Percentiles rank a stretch among this genome's conserved stretches.
Evolutionary conservation across 2,888 invertebrate species (phyloP).

Genomic region (Cantharis rufa): DNA sequence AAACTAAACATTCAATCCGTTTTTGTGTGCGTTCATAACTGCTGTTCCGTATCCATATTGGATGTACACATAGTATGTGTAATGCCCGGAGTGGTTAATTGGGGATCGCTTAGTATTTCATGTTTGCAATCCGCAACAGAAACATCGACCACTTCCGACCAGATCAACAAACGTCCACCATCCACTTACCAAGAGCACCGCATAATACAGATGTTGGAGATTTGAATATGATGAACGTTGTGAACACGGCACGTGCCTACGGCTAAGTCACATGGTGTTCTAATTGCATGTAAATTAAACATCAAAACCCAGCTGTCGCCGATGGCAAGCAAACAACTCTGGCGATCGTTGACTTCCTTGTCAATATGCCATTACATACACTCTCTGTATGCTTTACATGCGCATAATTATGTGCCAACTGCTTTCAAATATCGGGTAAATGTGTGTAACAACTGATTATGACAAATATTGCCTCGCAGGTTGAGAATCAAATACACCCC

Average conservation of each 20-base stretch:
- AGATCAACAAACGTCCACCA: background rate
- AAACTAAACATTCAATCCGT: background rate
- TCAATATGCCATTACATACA: slow-evolving; percentile 31
- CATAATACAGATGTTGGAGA: background rate
- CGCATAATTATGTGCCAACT: slow-evolving; percentile 31
- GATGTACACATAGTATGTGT: background rate
- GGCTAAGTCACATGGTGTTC: slow-evolving; percentile 20
- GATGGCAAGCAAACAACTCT: slow-evolving; percentile 12
- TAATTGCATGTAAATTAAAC: slow-evolving; percentile 32
- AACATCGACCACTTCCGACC: background rate
- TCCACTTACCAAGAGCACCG: background rate
- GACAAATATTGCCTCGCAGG: background rate
- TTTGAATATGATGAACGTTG: slow-evolving; percentile 15
- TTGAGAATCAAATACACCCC: background rate
- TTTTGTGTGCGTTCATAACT: background rate
- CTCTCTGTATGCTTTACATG: slow-evolving; percentile 21
- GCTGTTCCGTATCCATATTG: background rate
- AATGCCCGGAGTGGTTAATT: background rate
- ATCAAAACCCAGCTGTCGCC: slow-evolving; percentile 23
- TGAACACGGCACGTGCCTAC: slow-evolving; percentile 18
- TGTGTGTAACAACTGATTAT: slow-evolving; percentile 13
- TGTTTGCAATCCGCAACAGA: background rate
- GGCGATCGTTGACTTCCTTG: slow-evolving; percentile 23
- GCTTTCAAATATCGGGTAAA: slow-evolving; percentile 17
- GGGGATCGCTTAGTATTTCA: background rate